These are phyloP conservation scores for Hartigia nigra DNA, from an alignment of 2,888 invertebrate species.

Conservation along the genomic window DNA sequence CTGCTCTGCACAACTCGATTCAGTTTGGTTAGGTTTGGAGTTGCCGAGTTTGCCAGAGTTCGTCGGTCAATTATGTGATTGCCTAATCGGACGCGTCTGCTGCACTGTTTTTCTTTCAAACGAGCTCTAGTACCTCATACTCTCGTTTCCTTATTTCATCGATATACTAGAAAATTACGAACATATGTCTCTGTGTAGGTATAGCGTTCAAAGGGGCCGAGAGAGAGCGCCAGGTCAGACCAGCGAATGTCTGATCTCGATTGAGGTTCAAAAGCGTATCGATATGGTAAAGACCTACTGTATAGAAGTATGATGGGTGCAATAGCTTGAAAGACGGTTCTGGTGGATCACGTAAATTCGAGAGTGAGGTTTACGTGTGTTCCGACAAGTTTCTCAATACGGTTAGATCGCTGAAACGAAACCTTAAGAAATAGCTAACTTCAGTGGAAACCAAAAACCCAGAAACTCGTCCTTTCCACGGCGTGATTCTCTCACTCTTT, in stretches of 20 bases:
- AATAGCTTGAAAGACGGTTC: not conserved
- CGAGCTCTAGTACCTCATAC: not conserved
- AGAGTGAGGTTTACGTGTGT: not conserved
- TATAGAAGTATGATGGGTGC: not conserved
- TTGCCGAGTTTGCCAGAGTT: conserved; percentile 9
- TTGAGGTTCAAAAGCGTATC: not conserved
- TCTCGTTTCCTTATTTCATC: not conserved
- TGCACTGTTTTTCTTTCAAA: not conserved
- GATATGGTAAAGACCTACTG: not conserved
- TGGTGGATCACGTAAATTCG: not conserved
- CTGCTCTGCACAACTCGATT: not conserved
- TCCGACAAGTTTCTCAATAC: not conserved
- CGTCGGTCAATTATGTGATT: conserved; percentile 25
- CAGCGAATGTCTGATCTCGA: not conserved
- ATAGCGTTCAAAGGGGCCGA: not conserved
- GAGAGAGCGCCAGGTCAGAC: not conserved
- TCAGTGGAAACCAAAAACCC: not conserved
- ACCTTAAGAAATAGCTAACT: not conserved
- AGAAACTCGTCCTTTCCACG: not conserved
- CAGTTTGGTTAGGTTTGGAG: not conserved
- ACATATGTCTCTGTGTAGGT: too few species aligned
- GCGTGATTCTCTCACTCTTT: not conserved
- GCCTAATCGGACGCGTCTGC: conserved; percentile 6
- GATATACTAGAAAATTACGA: not conserved
- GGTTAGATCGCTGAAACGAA: not conserved